Percentiles rank a stretch among this genome's conserved stretches.
phyloP scores from a whole-genome alignment of 2,888 invertebrate species.

The Lithophane ornitopus region DNA sequence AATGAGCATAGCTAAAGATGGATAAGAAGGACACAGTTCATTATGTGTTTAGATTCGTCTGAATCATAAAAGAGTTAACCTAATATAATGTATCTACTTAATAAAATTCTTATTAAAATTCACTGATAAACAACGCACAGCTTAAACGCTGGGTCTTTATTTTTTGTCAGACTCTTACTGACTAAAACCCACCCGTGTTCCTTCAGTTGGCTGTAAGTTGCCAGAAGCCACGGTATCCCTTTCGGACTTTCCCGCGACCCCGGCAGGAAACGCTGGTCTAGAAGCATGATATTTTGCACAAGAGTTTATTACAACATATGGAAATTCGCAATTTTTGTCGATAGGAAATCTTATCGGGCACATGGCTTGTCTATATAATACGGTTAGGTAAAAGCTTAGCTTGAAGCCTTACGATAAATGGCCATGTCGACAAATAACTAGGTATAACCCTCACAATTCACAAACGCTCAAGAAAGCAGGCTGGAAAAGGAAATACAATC shows the following conservation, averaged over 20 bases:
- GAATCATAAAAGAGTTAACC: slow-evolving; percentile 18
- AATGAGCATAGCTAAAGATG: slow-evolving; percentile 39
- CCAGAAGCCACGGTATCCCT: too few species aligned
- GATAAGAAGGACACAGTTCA: slow-evolving; percentile 39
- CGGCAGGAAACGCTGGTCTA: too few species aligned
- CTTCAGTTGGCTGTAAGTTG: too few species aligned
- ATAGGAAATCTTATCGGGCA: not conserved
- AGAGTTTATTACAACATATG: not conserved
- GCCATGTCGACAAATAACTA: not conserved
- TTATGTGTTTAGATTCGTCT: slow-evolving; percentile 38
- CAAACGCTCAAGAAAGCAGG: slow-evolving; percentile 2
- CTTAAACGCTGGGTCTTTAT: not conserved
- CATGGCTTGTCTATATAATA: not conserved
- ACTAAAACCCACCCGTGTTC: too few species aligned
- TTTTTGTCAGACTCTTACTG: too few species aligned
- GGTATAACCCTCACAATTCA: not conserved
- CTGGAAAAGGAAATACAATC: slow-evolving; percentile 15
- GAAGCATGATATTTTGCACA: not conserved
- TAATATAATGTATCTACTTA: not conserved
- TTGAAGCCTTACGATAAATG: not conserved
- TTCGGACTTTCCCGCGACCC: too few species aligned
- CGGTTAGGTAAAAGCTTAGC: not conserved
- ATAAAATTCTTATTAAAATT: not conserved
- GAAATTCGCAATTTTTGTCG: not conserved
- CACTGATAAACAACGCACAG: not conserved